Evolutionary conservation across 2,797 vertebrate species (phyloP), one percentile per base, ranked within the genome.

Genomic region (Mionectes olivaceus): DNA sequence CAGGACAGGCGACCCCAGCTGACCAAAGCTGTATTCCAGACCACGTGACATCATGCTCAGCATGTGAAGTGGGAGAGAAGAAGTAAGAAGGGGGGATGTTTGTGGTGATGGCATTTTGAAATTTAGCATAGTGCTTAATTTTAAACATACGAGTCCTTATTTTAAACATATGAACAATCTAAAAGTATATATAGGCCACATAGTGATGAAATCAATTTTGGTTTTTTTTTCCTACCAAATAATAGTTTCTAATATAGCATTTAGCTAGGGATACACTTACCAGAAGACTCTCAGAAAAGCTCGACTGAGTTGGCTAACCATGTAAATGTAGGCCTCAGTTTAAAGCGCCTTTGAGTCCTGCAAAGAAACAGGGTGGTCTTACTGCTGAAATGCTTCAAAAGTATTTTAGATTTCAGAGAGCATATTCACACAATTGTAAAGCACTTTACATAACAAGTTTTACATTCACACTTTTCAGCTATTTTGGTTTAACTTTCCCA

Each of bases 401-500:
- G 12, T 3, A 41, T 83, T 93, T 94, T 60, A 30, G 15, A 67
- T 91, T 90, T 87, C 65, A 70, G 33, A 37, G 28, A 73, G 14
- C 0, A 0, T 37, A 79, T 74, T 87, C 69, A 69, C 76, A 65
- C 7, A 60, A 65, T 5, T 12, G 24, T 59, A 91, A 78, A 83
- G 21, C 15, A 25, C 55, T 91, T 95, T 88, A 87, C 52, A 37
- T 91, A 90, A 93, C 52, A 59, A 49, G 32, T 14, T 88, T 91
- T 87, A 43, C 32, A 67, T 81, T 96, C 73, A 76, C 91, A 88
- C 76, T 65, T 95, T 91, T 96, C 76, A 84, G 74, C 47, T 96
- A 95, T 94, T 96, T 95, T 79, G 7, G 91, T 83, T 94, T 84
- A 81, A 81, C 55, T 91, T 96, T 92, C 73, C 92, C 82, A 78